Evolutionary conservation across 2,888 invertebrate genomes (phyloP).

Genomic region (Cosmopolites sordidus): DNA sequence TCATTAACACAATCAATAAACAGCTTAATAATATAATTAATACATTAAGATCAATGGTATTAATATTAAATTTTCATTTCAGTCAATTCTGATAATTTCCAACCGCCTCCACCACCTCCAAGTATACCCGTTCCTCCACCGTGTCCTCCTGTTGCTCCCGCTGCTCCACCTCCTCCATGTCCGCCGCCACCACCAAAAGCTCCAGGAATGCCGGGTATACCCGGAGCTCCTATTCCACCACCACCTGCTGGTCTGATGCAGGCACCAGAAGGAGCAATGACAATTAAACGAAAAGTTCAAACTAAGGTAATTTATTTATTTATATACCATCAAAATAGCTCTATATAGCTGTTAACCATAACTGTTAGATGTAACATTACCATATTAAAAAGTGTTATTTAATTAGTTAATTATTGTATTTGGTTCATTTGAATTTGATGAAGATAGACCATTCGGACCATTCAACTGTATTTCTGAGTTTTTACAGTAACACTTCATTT

Average conservation of each 20-base stretch:
- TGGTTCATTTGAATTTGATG: no score
- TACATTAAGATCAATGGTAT: no score
- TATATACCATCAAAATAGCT: not conserved
- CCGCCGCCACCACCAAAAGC: constrained; percentile 51
- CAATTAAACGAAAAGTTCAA: constrained; percentile 83
- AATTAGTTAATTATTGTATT: no score
- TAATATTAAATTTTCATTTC: no score
- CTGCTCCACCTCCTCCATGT: constrained; percentile 52
- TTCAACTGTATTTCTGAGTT: no score
- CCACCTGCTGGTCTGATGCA: constrained; percentile 78
- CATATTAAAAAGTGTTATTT: no score
- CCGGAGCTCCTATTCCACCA: constrained; percentile 61
- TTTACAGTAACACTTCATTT: no score
- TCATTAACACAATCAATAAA: constrained; percentile 64
- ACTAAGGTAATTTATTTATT: constrained; percentile 15
- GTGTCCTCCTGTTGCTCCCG: constrained; percentile 45
- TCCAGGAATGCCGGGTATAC: constrained; percentile 36
- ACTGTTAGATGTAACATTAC: no score
- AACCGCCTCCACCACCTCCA: constrained; percentile 29
- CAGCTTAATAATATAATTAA: no score
- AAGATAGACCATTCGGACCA: no score
- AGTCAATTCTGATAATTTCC: constrained; percentile 1
- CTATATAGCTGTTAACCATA: no score
- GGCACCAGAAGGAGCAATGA: constrained; percentile 84
- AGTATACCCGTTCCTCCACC: constrained; percentile 47